A percentile compares a stretch with the other conserved stretches of the same genome.
phyloP scores from a whole-genome alignment of 1,140 invertebrate species.

The Planococcus citri region DNA sequence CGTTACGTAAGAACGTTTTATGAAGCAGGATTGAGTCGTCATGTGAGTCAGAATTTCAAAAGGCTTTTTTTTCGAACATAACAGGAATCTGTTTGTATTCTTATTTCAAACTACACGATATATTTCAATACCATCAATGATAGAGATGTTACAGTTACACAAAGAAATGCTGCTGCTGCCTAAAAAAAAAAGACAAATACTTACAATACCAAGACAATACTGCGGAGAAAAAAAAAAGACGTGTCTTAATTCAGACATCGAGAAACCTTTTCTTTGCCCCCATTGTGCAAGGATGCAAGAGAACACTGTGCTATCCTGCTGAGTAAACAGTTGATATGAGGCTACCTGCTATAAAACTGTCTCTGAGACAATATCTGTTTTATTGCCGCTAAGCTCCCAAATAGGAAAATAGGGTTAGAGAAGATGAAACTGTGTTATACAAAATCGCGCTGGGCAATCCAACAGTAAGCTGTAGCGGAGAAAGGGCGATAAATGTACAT shows the following conservation, averaged over 20 bases:
- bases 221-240: neutral
- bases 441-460: neutral
- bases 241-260: neutral
- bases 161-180: constrained; percentile 7
- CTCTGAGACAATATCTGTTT: neutral
- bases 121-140: neutral
- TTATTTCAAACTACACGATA: neutral
- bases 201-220: too few species aligned
- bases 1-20: too few species aligned
- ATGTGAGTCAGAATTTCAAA: neutral
- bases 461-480: neutral
- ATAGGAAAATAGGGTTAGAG: constrained; percentile 1
- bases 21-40: neutral
- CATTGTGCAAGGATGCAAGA: neutral
- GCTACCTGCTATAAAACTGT: neutral
- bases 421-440: too few species aligned
- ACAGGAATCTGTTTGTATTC: neutral
- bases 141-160: constrained; percentile 1
- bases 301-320: neutral
- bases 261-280: neutral
- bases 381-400: neutral
- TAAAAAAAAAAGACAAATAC: neutral
- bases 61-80: neutral
- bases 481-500: neutral
- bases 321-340: neutral